Base-by-base conservation (phyloP, 2,113 vertebrate species). In the Gorsachius goisagi region DNA sequence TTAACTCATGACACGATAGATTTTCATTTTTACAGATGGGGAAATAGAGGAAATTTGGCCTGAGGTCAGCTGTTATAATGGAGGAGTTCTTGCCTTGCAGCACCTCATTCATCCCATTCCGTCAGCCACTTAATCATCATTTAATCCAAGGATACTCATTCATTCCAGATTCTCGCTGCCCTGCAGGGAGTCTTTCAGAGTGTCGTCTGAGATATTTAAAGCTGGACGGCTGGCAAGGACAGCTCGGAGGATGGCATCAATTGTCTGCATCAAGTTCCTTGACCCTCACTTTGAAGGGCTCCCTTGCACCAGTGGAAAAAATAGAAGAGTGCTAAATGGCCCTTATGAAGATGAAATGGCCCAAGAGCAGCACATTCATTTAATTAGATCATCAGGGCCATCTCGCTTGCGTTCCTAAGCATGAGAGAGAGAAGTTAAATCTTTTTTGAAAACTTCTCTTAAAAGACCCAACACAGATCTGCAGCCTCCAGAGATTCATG, bases 141-240 rank as follows among this genome's bases (percentile, higher is more conserved):
- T 93, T 93, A 94, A 94, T 93, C 58, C 90, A 89, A 95, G 86
- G 89, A 53, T 93, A 59, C 53, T 93, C 88, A 87, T 91, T 60
- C 72, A 81, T 87, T 52, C 77, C 21, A 23, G 78, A 30, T 60
- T 35, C 94, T 80, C 87, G 87, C 59, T 66, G 90, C 91, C 73
- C 92, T 69, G 69, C 5, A 0, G 89, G 89, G 81, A 96, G 58
- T 15, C 87, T 95, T 92, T 82, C 82, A 87, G 22, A 35, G 63
- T 79, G 93, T 60, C 94, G 87, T 16, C 58, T 0, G 7, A 95
- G 87, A 79, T 95, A 94, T 94, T 95, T 94, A 92, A 89, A 52
- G 87, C 92, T 76, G 76, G 63, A 60, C 4, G 11, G 44, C 88
- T 76, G 53, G 91, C 89, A 94, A 95, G 95, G 95, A 58, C 91